These are phyloP conservation scores for Pristionchus entomophagus DNA, from an alignment of 2,888 invertebrate species.

Conservation along the genomic window DNA sequence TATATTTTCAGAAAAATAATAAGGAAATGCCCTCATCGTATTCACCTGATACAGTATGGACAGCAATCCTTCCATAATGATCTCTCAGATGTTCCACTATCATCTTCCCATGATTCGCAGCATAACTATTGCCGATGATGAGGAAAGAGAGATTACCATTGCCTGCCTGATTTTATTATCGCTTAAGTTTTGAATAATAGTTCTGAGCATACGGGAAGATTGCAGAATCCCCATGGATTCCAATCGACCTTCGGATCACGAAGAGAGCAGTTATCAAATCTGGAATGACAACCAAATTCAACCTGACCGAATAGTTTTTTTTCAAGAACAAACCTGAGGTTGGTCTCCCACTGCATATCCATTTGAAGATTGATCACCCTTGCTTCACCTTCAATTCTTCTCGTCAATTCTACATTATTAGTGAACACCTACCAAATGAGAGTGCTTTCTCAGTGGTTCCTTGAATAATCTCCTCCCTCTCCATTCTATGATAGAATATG, in stretches of 20 bases:
- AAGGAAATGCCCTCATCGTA: too few relatives aligned
- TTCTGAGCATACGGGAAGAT: not conserved
- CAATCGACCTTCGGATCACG: not conserved
- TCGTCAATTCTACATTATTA: not conserved
- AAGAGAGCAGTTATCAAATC: not conserved
- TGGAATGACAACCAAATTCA: not conserved
- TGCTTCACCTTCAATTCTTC: not conserved
- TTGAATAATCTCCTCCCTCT: not conserved
- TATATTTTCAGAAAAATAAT: not conserved
- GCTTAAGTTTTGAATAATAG: not conserved
- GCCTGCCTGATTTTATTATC: not conserved
- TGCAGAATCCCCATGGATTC: slow-evolving; percentile 36
- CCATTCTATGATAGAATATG: not conserved
- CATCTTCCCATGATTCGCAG: slow-evolving; percentile 24
- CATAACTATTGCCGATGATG: slow-evolving; percentile 17
- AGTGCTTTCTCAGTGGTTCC: not conserved
- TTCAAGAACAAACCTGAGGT: not conserved
- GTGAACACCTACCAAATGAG: not conserved
- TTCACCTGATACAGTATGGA: slow-evolving; percentile 18
- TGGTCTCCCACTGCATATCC: slow-evolving; percentile 19
- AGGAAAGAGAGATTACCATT: slow-evolving; percentile 11
- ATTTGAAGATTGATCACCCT: not conserved
- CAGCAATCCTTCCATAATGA: not conserved
- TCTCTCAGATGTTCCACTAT: slow-evolving; percentile 18
- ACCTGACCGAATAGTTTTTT: not conserved